phyloP scores from a whole-genome alignment of 1,140 invertebrate genomes.

The Rhyacophila brunnea region DNA sequence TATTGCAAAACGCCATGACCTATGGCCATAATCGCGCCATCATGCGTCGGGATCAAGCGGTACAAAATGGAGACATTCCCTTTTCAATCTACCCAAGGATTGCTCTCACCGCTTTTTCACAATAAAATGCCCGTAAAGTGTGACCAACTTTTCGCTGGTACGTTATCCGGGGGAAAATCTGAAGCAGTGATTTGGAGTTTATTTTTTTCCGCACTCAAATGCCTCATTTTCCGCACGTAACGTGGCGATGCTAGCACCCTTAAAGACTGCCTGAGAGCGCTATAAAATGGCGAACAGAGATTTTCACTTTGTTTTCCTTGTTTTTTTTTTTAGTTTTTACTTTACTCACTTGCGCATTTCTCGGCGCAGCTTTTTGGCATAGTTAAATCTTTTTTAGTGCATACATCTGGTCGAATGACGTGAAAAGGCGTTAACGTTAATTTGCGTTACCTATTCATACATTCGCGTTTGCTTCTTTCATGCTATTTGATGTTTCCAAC shows the following conservation, averaged over 20 bases:
- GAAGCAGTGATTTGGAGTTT: slow-evolving; percentile 2
- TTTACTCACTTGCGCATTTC: neutral
- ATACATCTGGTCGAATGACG: too few relatives aligned
- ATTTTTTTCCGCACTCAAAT: slow-evolving; percentile 18
- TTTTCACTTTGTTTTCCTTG: slow-evolving; percentile 19
- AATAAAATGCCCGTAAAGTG: slow-evolving; percentile 22
- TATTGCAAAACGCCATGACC: too few relatives aligned
- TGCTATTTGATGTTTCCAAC: too few relatives aligned
- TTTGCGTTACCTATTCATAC: too few relatives aligned
- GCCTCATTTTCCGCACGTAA: slow-evolving; percentile 7
- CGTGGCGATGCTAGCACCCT: slow-evolving; percentile 13
- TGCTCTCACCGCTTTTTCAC: slow-evolving; percentile 1
- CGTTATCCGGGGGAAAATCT: slow-evolving; percentile 14
- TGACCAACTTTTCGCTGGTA: slow-evolving; percentile 8
- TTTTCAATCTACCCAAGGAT: slow-evolving; percentile 17
- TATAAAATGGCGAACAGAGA: slow-evolving; percentile 17
- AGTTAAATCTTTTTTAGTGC: neutral
- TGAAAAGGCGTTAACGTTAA: too few relatives aligned
- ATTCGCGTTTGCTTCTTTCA: too few relatives aligned
- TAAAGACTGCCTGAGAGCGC: slow-evolving; percentile 13
- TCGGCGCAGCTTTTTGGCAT: too few relatives aligned
- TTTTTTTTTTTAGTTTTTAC: neutral
- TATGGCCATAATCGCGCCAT: too few relatives aligned
- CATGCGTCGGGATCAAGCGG: too few relatives aligned
- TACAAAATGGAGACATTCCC: neutral